Conservation (phyloP, 92 coral and sea anemone genomes). For the Siderastrea radians region DNA sequence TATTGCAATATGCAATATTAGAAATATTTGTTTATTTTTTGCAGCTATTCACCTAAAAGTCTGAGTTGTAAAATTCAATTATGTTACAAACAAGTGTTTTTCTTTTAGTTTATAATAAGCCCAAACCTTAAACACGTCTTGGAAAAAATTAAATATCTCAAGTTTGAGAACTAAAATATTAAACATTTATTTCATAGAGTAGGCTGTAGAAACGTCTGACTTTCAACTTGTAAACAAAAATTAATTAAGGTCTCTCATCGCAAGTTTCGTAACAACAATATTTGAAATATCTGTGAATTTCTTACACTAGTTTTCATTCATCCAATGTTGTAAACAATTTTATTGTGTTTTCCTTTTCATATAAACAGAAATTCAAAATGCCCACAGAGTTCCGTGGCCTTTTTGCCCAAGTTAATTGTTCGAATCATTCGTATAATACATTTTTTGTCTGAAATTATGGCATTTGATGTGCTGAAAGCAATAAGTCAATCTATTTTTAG, state of each 20-base stretch:
- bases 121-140: too few species aligned
- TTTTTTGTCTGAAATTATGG: background rate
- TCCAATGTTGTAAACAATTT: background rate
- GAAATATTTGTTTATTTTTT: background rate
- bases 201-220: too few species aligned
- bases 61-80: slow-evolving; percentile 1
- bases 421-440: background rate
- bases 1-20: background rate
- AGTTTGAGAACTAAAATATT: too few species aligned
- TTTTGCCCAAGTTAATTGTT: background rate
- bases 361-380: background rate
- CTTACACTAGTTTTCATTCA: too few species aligned
- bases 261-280: background rate
- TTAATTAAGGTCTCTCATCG: too few species aligned
- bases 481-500: background rate
- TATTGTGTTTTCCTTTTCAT: background rate
- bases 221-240: too few species aligned
- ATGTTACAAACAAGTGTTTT: too few species aligned
- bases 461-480: slow-evolving; percentile 24
- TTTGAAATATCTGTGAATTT: background rate
- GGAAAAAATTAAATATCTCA: too few species aligned
- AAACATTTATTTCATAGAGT: too few species aligned
- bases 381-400: background rate
- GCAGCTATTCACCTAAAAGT: background rate
- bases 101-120: too few species aligned